Conservation (phyloP, 1,140 invertebrate species). For the Drosophila sp. region DNA sequence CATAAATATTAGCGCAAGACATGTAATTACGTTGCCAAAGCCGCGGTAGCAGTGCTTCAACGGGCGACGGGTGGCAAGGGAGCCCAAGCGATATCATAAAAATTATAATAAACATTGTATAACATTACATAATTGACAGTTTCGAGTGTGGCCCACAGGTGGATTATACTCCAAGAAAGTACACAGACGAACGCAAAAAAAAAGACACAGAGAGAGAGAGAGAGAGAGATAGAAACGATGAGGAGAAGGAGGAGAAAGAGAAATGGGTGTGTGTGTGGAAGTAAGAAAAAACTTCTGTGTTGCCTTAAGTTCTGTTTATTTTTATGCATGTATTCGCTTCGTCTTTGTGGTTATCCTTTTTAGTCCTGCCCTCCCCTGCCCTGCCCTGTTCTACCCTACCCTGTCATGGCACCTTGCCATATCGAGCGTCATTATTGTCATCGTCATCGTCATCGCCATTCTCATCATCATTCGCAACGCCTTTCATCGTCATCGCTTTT, state of each 20-base stretch:
- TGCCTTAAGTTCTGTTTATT: conserved; percentile 60
- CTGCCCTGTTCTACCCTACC: too few relatives aligned
- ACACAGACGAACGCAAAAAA: background rate
- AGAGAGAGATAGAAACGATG: conserved; percentile 6
- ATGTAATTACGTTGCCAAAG: conserved; percentile 53
- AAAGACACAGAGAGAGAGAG: background rate
- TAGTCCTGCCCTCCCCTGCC: conserved; percentile 22
- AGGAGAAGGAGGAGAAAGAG: too few relatives aligned
- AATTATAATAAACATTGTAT: conserved; percentile 71
- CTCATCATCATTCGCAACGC: conserved; percentile 35
- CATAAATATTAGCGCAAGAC: conserved; percentile 68
- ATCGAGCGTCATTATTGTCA: conserved; percentile 41
- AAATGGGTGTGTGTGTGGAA: too few relatives aligned
- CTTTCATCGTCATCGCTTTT: conserved; percentile 47
- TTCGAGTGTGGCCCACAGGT: conserved; percentile 52
- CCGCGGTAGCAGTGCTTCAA: background rate
- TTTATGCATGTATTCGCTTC: conserved; percentile 45
- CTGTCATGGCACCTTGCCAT: conserved; percentile 51
- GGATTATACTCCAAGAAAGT: conserved; percentile 13
- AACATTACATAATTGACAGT: conserved; percentile 71
- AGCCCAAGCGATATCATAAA: conserved; percentile 45
- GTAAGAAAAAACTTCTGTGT: conserved; percentile 22
- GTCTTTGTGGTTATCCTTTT: conserved; percentile 37
- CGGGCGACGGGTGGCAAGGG: background rate
- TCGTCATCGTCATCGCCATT: conserved; percentile 37